Evolutionary conservation across 1,140 invertebrate species (phyloP), one percentile per base, ranked within the genome.

Genomic region (Gryon sp.): DNA sequence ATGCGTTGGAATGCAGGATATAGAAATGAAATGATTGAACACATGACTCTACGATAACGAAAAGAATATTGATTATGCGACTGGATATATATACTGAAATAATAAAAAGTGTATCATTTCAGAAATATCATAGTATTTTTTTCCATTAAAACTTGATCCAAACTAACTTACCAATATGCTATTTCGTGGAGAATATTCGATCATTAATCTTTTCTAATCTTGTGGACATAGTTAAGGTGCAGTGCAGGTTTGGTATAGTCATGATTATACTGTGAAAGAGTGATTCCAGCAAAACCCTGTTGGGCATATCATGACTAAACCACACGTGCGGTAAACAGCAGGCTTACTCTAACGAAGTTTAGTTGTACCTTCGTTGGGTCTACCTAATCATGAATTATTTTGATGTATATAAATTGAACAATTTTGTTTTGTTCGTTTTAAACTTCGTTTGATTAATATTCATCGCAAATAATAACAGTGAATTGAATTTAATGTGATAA

Each of bases 221-320:
- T 34, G 53, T 52, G 46, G 36, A 53, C 18, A 11, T 34, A 60
- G 53, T 70, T 43, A 70, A 70, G 53, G 26, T 70, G 34, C 34
- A 60, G n/a, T 45, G 43, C 43, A 36, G 46, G 34, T 70, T 70
- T 41, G 38, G 20, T 19, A 26, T 43, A 22, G 18, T 46, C 57
- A 38, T 46, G 68, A 46, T 72, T 72, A 62, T 72, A 55, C 46
- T 45, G 55, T 14, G 57, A 72, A 72, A 53, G 68, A 72, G 68
- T 72, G 57, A 62, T 72, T 55, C 55, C 12, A 19, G 68, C 28
- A 41, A 60, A 72, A 62, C 30, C 55, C 68, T 72, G 46, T 30
- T 72, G 57, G 48, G 55, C 68, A 72, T 62, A 62, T 62, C 46
- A 72, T 70, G 46, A 70, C 55, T 62, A 70, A 70, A 70, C 66